These are phyloP conservation scores for Uloborus diversus DNA, from an alignment of 1,140 invertebrate genomes.

Conservation along the genomic window DNA sequence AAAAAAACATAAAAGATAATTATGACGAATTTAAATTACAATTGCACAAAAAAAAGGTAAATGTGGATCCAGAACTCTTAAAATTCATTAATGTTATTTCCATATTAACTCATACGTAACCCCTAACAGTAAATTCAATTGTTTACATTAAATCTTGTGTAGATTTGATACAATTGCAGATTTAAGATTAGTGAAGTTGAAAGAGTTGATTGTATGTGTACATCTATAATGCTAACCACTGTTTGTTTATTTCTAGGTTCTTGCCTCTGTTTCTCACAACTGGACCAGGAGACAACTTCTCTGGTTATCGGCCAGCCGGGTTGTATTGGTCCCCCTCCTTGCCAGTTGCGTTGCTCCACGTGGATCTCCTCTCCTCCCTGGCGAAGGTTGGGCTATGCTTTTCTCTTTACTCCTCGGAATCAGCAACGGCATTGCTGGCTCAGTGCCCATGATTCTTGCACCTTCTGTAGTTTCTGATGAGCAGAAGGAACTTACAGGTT, in stretches of 20 bases:
- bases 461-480: constrained; percentile 81
- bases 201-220: too few species aligned
- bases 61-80: too few species aligned
- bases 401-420: constrained; percentile 79
- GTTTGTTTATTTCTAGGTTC: constrained; percentile 70
- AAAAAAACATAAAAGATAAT: too few species aligned
- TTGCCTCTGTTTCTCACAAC: constrained; percentile 81
- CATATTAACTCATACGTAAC: too few species aligned
- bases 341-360: constrained; percentile 81
- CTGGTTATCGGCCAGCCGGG: constrained; percentile 74
- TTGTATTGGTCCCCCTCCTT: constrained; percentile 81
- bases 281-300: constrained; percentile 81
- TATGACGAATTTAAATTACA: too few species aligned
- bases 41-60: too few species aligned
- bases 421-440: constrained; percentile 86
- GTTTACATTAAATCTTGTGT: too few species aligned
- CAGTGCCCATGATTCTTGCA: constrained; percentile 89
- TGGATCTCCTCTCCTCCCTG: constrained; percentile 75
- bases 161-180: too few species aligned
- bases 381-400: constrained; percentile 74
- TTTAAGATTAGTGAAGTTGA: too few species aligned
- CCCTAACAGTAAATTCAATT: too few species aligned
- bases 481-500: constrained; percentile 79
- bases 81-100: too few species aligned
- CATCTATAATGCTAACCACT: too few species aligned